These are phyloP conservation scores for Caranx melampygus DNA, from an alignment of 2,113 vertebrate genomes.

Conservation along the genomic window DNA sequence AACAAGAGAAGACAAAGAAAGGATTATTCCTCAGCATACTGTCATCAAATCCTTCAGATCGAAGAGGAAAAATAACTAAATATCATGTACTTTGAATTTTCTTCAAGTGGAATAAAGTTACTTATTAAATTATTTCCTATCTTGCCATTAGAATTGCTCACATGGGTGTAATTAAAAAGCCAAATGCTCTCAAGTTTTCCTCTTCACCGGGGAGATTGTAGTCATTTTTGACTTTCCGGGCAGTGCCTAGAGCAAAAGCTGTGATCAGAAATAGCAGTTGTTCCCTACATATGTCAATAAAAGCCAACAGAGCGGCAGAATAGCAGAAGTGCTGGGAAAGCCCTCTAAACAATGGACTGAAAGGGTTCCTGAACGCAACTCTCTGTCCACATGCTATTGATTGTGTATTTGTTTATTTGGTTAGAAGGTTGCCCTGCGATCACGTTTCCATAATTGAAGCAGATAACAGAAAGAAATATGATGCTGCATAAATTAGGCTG, in stretches of 20 bases:
- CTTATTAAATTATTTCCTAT: not conserved
- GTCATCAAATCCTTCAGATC: not conserved
- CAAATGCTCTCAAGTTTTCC: not conserved
- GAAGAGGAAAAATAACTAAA: not conserved
- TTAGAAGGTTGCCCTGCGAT: constrained; percentile 70
- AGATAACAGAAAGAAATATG: constrained; percentile 76
- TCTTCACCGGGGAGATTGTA: not conserved
- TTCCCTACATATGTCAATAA: constrained; percentile 51
- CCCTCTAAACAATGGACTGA: constrained; percentile 34
- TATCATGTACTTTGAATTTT: not conserved
- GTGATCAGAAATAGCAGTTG: constrained; percentile 61
- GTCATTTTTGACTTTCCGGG: constrained; percentile 31
- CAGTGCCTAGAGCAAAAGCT: constrained; percentile 25
- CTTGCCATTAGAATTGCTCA: not conserved
- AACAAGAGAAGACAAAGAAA: not conserved
- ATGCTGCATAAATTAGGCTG: constrained; percentile 79
- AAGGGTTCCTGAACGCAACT: constrained; percentile 33
- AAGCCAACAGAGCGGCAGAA: constrained; percentile 23
- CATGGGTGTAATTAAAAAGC: not conserved
- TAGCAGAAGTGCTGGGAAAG: constrained; percentile 64
- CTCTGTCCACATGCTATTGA: constrained; percentile 59
- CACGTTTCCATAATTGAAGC: constrained; percentile 75
- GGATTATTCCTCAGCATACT: not conserved
- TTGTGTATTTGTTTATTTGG: constrained; percentile 77
- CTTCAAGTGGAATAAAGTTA: not conserved